phyloP scores from a whole-genome alignment of 2,113 vertebrate species.

The Thryonomys swinderianus region DNA sequence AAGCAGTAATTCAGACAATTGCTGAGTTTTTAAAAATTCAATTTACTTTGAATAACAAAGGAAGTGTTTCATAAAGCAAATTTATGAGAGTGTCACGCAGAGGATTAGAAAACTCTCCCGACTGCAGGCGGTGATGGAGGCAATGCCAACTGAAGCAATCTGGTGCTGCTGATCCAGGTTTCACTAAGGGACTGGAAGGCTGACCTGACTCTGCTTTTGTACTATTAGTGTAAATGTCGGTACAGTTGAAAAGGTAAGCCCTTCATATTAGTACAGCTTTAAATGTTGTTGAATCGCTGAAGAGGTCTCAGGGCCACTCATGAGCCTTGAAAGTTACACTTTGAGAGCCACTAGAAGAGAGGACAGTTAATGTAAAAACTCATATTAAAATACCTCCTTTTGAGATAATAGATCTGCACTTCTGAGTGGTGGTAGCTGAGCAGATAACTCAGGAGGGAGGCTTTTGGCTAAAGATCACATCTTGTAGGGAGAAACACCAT shows the following conservation, averaged over 20 bases:
- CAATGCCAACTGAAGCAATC: neutral
- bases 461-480: neutral
- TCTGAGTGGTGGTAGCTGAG: neutral
- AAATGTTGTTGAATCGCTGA: neutral
- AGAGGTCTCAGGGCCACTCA: neutral
- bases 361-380: neutral
- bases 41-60: neutral
- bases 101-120: neutral
- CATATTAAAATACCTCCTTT: neutral
- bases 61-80: neutral
- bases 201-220: neutral
- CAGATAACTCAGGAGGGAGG: neutral
- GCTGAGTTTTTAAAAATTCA: neutral
- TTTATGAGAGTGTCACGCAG: neutral
- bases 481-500: neutral
- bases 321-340: neutral
- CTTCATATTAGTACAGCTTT: neutral
- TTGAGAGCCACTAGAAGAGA: neutral
- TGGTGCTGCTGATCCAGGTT: neutral
- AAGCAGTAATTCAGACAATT: constrained; percentile 17
- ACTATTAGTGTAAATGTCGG: neutral
- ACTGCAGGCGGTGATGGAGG: neutral
- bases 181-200: neutral
- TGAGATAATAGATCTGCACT: neutral
- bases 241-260: neutral